These are phyloP conservation scores for Gymnothorax reevesii DNA, from an alignment of 2,797 vertebrate species.

Conservation along the genomic window DNA sequence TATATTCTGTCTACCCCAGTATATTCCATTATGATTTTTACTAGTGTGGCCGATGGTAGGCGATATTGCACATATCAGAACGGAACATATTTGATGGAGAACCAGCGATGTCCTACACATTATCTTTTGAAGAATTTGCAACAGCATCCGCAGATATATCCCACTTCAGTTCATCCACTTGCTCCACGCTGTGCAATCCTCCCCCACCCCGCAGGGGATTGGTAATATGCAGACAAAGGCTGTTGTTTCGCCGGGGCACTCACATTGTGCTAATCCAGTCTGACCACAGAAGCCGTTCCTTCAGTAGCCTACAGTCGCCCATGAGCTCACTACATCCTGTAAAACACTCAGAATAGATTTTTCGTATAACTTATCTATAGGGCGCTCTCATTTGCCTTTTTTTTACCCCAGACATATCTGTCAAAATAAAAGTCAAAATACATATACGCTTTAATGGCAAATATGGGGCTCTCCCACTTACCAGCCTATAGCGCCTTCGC, in stretches of 20 bases:
- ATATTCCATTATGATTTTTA: neutral
- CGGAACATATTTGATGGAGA: neutral
- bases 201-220: neutral
- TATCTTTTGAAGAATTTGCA: conserved; percentile 7
- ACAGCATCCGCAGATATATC: neutral
- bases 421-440: neutral
- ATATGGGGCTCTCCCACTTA: neutral
- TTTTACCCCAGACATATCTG: conserved; percentile 22
- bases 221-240: conserved; percentile 33
- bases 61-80: neutral
- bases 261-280: conserved; percentile 26
- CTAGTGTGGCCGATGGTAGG: neutral
- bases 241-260: conserved; percentile 26
- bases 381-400: neutral
- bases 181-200: neutral
- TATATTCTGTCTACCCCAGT: no score
- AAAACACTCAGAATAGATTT: neutral
- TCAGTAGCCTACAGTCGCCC: neutral
- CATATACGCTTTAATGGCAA: conserved; percentile 27
- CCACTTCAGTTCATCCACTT: neutral
- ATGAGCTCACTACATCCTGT: neutral
- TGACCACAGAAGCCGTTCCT: conserved; percentile 48
- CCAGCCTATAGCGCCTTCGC: neutral
- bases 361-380: neutral
- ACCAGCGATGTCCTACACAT: neutral